Conservation (phyloP, 2,888 invertebrate species). For the Scaeva pyrastri region DNA sequence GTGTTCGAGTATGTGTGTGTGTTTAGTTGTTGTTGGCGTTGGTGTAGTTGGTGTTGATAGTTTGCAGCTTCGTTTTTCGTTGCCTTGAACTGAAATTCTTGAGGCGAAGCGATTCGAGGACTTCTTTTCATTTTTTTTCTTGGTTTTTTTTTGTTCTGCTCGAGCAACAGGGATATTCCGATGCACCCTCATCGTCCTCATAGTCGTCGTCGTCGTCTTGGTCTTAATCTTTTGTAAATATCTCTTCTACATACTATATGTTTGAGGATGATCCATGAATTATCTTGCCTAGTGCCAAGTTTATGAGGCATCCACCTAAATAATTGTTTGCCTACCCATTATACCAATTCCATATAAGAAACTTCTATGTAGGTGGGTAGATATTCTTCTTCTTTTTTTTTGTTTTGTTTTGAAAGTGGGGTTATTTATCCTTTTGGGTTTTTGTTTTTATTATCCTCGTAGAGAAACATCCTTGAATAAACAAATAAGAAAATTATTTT, state of each 20-base stretch:
- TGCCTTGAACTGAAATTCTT: slow-evolving; percentile 51
- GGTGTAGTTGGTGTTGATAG: slow-evolving; percentile 2
- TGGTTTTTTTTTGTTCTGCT: no score
- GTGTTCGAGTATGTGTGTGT: no score
- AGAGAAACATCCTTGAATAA: slow-evolving; percentile 46
- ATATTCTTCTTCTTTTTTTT: no score
- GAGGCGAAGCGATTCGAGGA: slow-evolving; percentile 16
- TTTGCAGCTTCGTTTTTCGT: not conserved
- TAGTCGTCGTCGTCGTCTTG: no score
- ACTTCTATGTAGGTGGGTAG: not conserved
- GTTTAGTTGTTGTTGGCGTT: no score
- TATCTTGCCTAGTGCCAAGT: not conserved
- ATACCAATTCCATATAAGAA: slow-evolving; percentile 37
- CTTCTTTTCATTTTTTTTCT: not conserved
- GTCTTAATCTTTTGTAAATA: not conserved
- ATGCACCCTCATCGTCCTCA: not conserved
- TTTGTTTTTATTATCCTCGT: not conserved
- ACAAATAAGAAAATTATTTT: slow-evolving; percentile 43
- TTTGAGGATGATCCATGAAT: slow-evolving; percentile 17
- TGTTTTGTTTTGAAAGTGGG: slow-evolving; percentile 4
- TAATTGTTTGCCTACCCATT: slow-evolving; percentile 63
- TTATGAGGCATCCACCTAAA: slow-evolving; percentile 38
- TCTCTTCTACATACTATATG: not conserved
- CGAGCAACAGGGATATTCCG: not conserved
- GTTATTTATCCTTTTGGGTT: slow-evolving; percentile 1